Evolutionary conservation across 1,140 invertebrate species (phyloP).

Genomic region (Pseudomyrmex cubaensis): DNA sequence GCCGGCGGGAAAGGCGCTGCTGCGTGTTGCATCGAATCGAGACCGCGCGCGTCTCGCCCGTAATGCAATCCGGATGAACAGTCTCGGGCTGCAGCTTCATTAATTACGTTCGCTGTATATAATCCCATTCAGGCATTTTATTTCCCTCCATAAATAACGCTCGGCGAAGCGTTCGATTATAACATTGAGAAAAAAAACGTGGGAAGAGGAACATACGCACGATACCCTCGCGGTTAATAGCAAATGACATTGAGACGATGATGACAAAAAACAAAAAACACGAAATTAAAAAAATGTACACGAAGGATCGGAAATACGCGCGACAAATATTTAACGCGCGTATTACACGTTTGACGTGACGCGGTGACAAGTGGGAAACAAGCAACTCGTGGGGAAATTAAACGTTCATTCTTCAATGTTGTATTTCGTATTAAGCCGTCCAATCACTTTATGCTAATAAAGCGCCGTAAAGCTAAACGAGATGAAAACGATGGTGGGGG

Average conservation of each 20-base stretch:
- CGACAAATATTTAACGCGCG: neutral
- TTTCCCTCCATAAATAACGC: neutral
- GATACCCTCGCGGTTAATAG: neutral
- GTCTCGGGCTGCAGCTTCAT: conserved; percentile 1
- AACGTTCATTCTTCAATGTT: neutral
- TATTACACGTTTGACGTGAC: too few species aligned
- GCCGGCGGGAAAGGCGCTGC: neutral
- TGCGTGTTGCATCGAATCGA: conserved; percentile 55
- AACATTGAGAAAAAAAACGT: neutral
- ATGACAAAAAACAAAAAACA: neutral
- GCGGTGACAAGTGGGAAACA: neutral
- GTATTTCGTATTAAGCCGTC: conserved; percentile 6
- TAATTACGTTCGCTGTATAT: conserved; percentile 2
- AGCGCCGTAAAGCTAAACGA: conserved; percentile 50
- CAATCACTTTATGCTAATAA: conserved; percentile 64
- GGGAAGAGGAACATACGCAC: neutral
- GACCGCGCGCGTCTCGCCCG: neutral
- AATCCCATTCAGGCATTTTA: neutral
- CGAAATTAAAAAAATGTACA: neutral
- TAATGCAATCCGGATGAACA: conserved; percentile 28
- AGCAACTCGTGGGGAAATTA: neutral
- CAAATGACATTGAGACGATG: neutral
- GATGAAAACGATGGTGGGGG: conserved; percentile 28
- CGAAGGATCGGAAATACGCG: neutral
- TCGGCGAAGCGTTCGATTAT: neutral